Evolutionary conservation across 2,888 invertebrate genomes (phyloP), one percentile per base, ranked within the genome.

Genomic region (Sinodicranocentrus sp.): DNA sequence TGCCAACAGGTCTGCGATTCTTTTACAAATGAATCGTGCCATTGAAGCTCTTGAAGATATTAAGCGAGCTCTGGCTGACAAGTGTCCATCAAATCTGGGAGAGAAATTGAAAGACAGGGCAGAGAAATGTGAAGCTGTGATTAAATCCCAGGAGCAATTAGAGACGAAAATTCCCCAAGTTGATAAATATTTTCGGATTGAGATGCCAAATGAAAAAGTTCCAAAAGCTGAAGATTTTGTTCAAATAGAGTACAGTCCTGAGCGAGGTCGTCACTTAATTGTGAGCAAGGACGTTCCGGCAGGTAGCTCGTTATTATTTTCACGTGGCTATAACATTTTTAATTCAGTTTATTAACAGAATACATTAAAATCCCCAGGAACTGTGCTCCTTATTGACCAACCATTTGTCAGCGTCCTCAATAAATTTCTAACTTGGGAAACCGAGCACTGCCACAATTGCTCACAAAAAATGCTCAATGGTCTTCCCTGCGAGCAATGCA

Each of bases 231-330:
- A 85, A 25, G 44, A 73, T 39, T 87, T 82, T 72, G 76, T 89
- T 13, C 39, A 83, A 15, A 77, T 88, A 0, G 23, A 54, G 8
- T 72, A 63, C n/a, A 84, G 19, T 70, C 23, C 3, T 1, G 84
- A 85, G n/a, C 59, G 84, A 43, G 91, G 90, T 21, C 84, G 91
- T 61, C 89, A 89, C 87, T 70, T 91, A 2, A 86, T 89, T 8
- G 88, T 86, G 1, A 88, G 84, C 0, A 82, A 84, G 76, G 84
- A 85, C 39, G 75, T 89, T 21, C 59, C 78, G n/a, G 84, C 88
- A 70, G 89, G 89, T 88, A 72, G 13, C 39, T 13, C 39, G 13
- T 8, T 39, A n/a, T n/a, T n/a, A n/a, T n/a, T n/a, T n/a, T n/a
- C n/a, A n/a, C n/a, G n/a, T n/a, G n/a, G n/a, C n/a, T n/a, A 39